Conservation (phyloP, 2,888 invertebrate genomes). For the Glaucopsyche alexis region DNA sequence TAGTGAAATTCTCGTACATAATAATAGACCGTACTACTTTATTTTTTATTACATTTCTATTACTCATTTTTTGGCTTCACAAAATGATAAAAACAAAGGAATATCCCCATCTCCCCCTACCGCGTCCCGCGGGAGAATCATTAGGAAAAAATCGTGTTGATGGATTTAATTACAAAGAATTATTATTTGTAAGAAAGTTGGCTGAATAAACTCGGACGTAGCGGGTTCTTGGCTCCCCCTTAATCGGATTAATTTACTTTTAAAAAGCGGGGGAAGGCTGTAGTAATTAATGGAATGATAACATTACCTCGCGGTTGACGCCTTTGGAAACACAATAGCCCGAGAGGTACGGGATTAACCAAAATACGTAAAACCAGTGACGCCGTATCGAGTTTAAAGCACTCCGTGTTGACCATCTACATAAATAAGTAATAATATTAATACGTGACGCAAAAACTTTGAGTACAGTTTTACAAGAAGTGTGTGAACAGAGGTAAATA, state of each 20-base stretch:
- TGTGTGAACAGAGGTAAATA: too few relatives aligned
- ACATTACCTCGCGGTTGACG: conserved; percentile 75
- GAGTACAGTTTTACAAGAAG: too few relatives aligned
- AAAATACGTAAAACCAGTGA: conserved; percentile 37
- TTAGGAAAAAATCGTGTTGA: conserved; percentile 81
- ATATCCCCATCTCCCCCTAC: conserved; percentile 51
- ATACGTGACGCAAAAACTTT: neutral
- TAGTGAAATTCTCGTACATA: too few relatives aligned
- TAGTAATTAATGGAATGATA: conserved; percentile 80
- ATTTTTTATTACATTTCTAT: neutral
- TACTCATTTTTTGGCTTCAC: neutral
- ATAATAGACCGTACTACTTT: too few relatives aligned
- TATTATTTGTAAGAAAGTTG: conserved; percentile 79
- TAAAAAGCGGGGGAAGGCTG: conserved; percentile 74
- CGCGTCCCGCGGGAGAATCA: conserved; percentile 68
- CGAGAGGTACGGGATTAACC: conserved; percentile 45
- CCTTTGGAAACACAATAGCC: conserved; percentile 57
- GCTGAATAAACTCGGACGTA: conserved; percentile 77
- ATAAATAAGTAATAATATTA: neutral
- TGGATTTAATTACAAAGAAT: conserved; percentile 81
- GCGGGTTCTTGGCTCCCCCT: conserved; percentile 78
- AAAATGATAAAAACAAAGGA: conserved; percentile 52
- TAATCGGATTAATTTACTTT: conserved; percentile 80
- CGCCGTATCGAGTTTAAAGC: conserved; percentile 8
- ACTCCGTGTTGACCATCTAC: neutral